These are phyloP conservation scores for Lamellibrachia columna DNA, from an alignment of 2,888 invertebrate species.

Conservation along the genomic window DNA sequence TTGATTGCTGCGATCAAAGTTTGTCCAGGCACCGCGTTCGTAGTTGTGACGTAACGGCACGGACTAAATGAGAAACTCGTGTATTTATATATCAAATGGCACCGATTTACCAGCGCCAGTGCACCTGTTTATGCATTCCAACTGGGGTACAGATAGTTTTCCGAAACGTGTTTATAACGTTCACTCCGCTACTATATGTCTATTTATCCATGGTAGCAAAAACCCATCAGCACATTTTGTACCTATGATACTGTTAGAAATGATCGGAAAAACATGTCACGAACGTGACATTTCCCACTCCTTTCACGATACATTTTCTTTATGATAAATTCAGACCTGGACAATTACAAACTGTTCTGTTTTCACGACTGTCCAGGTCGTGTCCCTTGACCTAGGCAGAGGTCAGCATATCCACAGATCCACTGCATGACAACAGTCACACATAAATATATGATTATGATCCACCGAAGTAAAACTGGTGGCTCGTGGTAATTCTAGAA, in stretches of 20 bases:
- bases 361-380: not conserved
- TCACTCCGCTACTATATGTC: too few species aligned
- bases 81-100: not conserved
- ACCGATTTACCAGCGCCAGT: not conserved
- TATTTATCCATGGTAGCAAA: not conserved
- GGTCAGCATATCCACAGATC: not conserved
- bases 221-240: not conserved
- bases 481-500: not conserved
- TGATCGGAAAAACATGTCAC: not conserved
- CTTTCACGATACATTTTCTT: not conserved
- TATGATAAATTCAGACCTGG: too few species aligned
- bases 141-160: not conserved
- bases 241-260: not conserved
- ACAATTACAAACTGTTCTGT: not conserved
- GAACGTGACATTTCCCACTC: not conserved
- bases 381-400: not conserved
- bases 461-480: not conserved
- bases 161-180: too few species aligned
- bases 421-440: not conserved
- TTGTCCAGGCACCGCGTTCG: not conserved
- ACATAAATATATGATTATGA: not conserved
- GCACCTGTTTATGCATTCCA: not conserved
- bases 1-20: not conserved
- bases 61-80: not conserved
- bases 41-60: not conserved